phyloP scores from a whole-genome alignment of 2,888 invertebrate genomes.

The Agrochola circellaris region DNA sequence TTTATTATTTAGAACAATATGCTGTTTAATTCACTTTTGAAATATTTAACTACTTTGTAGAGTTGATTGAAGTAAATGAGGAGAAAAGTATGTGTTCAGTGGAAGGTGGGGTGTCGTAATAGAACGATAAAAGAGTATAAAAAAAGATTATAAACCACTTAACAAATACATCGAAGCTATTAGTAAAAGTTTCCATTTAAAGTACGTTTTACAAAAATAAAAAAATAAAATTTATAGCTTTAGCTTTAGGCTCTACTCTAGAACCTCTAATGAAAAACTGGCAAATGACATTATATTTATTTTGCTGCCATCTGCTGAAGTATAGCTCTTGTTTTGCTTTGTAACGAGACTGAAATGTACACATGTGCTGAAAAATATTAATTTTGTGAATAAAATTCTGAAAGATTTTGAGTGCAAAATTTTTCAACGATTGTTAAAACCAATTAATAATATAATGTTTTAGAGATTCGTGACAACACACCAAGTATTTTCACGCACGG shows the following conservation, averaged over 20 bases:
- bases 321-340: constrained; percentile 18
- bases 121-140: not conserved
- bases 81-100: not conserved
- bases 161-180: not conserved
- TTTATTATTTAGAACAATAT: constrained; percentile 9
- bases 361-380: not conserved
- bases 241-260: not conserved
- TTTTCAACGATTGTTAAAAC: not conserved
- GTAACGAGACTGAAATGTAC: constrained; percentile 1
- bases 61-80: not conserved
- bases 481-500: not conserved
- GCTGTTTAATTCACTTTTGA: not conserved
- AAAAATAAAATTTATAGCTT: too few species aligned
- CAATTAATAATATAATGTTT: too few species aligned
- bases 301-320: constrained; percentile 6
- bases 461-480: too few species aligned
- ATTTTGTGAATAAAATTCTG: not conserved
- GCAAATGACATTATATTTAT: not conserved
- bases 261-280: not conserved
- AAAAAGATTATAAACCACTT: not conserved
- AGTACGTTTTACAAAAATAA: too few species aligned
- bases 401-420: not conserved
- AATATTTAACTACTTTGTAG: not conserved
- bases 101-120: not conserved
- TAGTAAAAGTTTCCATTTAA: not conserved